These are phyloP conservation scores for Alloscopus bannaensis DNA, from an alignment of 2,888 invertebrate species.

Conservation along the genomic window DNA sequence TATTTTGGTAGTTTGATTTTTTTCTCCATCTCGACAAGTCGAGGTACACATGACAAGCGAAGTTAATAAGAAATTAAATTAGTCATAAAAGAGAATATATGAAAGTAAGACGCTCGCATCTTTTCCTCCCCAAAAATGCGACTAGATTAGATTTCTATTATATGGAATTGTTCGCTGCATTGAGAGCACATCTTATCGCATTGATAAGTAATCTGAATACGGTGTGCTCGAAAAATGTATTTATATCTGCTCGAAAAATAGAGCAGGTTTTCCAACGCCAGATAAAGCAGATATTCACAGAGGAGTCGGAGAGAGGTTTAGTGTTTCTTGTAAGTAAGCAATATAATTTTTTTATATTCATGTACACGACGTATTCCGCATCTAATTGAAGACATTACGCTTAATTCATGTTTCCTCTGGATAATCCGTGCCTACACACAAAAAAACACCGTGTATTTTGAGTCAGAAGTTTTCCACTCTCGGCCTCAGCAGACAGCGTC, in stretches of 20 bases:
- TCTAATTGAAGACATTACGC: background rate
- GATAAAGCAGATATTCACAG: too few relatives aligned
- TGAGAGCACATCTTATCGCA: too few relatives aligned
- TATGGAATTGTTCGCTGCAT: background rate
- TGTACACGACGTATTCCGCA: background rate
- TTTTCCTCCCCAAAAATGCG: constrained; percentile 13
- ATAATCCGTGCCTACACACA: background rate
- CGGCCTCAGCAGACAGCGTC: too few relatives aligned
- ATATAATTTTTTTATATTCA: background rate
- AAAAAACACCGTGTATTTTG: too few relatives aligned
- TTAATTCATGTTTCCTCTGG: constrained; percentile 14
- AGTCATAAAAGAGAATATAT: constrained; percentile 36
- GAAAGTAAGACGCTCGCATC: background rate
- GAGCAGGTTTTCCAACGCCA: too few relatives aligned
- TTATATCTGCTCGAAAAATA: too few relatives aligned
- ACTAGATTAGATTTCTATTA: background rate
- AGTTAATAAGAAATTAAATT: constrained; percentile 38
- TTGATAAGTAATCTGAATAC: constrained; percentile 15
- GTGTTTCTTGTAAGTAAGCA: background rate
- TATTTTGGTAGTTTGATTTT: constrained; percentile 9
- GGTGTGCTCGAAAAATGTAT: too few relatives aligned
- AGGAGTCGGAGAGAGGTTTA: background rate
- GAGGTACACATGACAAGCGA: constrained; percentile 6
- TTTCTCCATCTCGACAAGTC: background rate
- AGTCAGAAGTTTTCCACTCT: too few relatives aligned